Evolutionary conservation across 2,888 invertebrate species (phyloP).

Genomic region (Hyles lineata): DNA sequence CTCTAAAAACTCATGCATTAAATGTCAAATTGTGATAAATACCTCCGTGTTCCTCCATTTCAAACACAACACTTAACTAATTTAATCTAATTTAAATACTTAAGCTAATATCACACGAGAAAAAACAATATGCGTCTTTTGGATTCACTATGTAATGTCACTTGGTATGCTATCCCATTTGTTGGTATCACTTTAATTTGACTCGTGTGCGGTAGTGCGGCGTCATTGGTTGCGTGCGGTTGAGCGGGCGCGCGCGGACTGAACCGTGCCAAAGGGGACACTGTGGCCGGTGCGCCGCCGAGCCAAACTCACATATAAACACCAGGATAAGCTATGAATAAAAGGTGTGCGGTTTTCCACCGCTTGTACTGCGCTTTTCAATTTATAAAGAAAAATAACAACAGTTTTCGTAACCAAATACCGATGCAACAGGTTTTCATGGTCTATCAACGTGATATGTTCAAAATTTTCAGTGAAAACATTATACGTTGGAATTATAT

Average conservation of each 20-base stretch:
- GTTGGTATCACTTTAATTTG: slow-evolving; percentile 69
- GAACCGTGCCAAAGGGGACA: background rate
- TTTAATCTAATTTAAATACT: slow-evolving; percentile 47
- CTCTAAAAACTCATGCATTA: too few species aligned
- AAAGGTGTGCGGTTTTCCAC: background rate
- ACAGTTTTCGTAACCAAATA: too few species aligned
- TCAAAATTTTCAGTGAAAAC: too few species aligned
- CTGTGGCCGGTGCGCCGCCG: background rate
- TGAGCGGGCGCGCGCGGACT: slow-evolving; percentile 37
- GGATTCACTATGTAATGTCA: slow-evolving; percentile 27
- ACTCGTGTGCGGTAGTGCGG: slow-evolving; percentile 69
- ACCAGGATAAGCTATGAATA: slow-evolving; percentile 21
- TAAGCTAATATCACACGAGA: slow-evolving; percentile 78
- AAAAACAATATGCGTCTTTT: slow-evolving; percentile 36
- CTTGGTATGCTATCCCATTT: slow-evolving; percentile 68
- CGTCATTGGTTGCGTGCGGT: slow-evolving; percentile 60
- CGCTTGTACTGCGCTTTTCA: background rate
- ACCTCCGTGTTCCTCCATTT: slow-evolving; percentile 79
- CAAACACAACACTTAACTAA: slow-evolving; percentile 44
- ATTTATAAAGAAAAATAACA: too few species aligned
- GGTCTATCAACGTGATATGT: too few species aligned
- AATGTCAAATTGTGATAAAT: slow-evolving; percentile 23
- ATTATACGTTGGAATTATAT: too few species aligned
- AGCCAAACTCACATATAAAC: background rate
- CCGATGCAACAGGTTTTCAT: too few species aligned